Base-by-base conservation (phyloP, 2,888 invertebrate species). In the Zygaena filipendulae region DNA sequence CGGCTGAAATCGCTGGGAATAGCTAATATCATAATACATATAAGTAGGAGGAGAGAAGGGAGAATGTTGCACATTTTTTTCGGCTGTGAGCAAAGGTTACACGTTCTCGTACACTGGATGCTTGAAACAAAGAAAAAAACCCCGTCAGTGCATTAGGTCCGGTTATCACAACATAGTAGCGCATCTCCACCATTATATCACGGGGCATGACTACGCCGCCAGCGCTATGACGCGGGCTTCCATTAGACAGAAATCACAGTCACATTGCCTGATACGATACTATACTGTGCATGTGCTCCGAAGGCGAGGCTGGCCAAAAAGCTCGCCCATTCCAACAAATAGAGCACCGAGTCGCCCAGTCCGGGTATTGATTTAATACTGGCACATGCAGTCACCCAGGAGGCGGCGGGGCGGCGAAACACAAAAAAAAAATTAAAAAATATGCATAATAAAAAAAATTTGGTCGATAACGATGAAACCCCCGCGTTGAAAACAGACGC, bases 391-490 rank as follows among this genome's bases (percentile, higher is more conserved):
- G 48, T 47, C 50, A 48, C 52, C 49, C 45, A 43, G 43, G 56
- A 46, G 52, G 47, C 47, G 47, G 43, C 40, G 45, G 47, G 58
- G 59, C 64, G 63, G 56, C 48, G 61, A 52, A 16, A 16, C 16
- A 16, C 4, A n/a, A 63, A 71, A 72, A 69, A 63, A 64, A 72
- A 74, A 69, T 69, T 67, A 70, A 72, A 71, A 74, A 74, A 70
- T 74, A 48, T 49, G 49, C 49, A 48, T 48, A 47, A 47, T 49
- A 16, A 16, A n/a, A 46, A 74, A 74, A 72, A 70, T 74, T 68
- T 71, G 68, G 68, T 67, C 74, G 69, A 66, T 70, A 64, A 57
- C 63, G 55, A 53, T 56, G 60, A 51, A 51, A 49, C 61, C 61
- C n/a, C 53, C 57, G 59, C 46, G 43, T 43, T 42, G 48, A 39